Conservation (phyloP, 2,888 invertebrate species). For the Lottia gigantea region DNA sequence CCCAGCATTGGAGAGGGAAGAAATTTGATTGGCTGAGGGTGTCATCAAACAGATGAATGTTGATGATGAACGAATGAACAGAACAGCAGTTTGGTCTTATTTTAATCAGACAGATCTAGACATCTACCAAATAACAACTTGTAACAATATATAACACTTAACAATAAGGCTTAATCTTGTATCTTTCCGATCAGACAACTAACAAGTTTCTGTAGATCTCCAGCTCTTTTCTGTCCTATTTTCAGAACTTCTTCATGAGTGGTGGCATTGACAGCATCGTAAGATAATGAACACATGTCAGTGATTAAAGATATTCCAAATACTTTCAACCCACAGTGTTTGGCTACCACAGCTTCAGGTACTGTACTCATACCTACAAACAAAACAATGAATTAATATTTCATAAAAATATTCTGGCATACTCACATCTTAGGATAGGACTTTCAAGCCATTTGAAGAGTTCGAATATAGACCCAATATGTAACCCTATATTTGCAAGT, state of each 20-base stretch:
- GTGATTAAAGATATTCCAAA: constrained; percentile 94
- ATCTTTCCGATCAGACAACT: constrained; percentile 38
- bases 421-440: background rate
- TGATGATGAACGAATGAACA: too few relatives aligned
- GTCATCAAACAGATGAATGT: too few relatives aligned
- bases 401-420: background rate
- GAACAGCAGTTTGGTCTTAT: background rate
- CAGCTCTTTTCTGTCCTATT: constrained; percentile 55
- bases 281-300: constrained; percentile 85
- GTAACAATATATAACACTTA: background rate
- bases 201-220: constrained; percentile 59
- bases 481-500: too few relatives aligned
- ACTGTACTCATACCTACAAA: constrained; percentile 78
- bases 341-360: constrained; percentile 87
- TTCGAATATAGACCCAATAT: too few relatives aligned
- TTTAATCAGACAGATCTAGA: too few relatives aligned
- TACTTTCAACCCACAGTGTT: constrained; percentile 80
- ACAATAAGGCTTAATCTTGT: constrained; percentile 2
- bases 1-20: too few relatives aligned
- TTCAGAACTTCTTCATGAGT: constrained; percentile 86
- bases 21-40: too few relatives aligned
- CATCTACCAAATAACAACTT: background rate
- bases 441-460: too few relatives aligned
- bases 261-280: constrained; percentile 79
- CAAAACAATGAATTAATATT: background rate